These are phyloP conservation scores for Onychomys arenicola DNA, from an alignment of 2,797 vertebrate species.

Conservation along the genomic window DNA sequence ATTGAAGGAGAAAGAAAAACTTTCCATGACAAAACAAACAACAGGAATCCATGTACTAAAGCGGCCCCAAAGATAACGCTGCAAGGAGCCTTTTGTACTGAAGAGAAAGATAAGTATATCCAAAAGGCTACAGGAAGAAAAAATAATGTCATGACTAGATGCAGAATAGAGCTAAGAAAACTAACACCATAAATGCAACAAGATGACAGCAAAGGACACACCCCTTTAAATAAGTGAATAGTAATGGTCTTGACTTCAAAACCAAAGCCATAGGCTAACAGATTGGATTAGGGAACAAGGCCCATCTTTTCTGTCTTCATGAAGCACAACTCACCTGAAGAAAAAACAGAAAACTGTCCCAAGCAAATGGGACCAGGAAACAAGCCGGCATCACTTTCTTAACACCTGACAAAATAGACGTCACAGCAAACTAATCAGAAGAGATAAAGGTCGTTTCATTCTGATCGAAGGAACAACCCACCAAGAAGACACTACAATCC, in stretches of 20 bases:
- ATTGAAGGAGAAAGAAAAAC: no score
- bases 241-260: background rate
- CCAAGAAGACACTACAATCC: background rate
- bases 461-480: background rate
- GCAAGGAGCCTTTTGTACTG: background rate
- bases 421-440: background rate
- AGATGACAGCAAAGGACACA: background rate
- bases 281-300: background rate
- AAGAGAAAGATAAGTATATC: background rate
- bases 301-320: background rate
- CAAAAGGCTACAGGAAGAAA: background rate
- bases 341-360: background rate
- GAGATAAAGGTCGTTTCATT: background rate
- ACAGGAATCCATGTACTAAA: background rate
- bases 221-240: background rate
- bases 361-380: background rate
- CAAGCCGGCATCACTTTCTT: no score
- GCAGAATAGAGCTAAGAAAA: background rate
- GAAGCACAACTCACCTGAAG: background rate
- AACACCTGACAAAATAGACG: background rate
- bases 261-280: background rate
- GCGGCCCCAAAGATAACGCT: background rate
- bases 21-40: background rate
- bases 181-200: background rate
- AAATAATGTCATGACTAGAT: no score